Evolutionary conservation across 2,888 invertebrate genomes (phyloP).

Genomic region (Drosophila nigricruria): DNA sequence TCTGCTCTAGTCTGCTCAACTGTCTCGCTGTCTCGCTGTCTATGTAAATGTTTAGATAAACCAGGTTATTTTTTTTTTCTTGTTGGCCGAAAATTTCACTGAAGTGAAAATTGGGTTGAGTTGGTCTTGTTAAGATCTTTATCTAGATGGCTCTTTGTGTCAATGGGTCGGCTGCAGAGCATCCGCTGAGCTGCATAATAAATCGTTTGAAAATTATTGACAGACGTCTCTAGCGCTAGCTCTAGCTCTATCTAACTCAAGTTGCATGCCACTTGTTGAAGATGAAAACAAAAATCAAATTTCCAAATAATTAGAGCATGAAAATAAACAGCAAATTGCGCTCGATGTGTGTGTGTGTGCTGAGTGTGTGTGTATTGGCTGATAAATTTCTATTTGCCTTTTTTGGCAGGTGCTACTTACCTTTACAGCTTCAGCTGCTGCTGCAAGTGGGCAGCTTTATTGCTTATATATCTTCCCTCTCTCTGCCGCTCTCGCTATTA

Average conservation of each 20-base stretch:
- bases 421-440: constrained; percentile 44
- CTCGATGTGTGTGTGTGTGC: constrained; percentile 14
- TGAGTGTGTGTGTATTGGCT: constrained; percentile 27
- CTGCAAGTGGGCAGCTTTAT: constrained; percentile 52
- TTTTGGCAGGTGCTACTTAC: constrained; percentile 70
- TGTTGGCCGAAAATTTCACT: constrained; percentile 63
- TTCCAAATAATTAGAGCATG: constrained; percentile 81
- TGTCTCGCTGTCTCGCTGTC: background rate
- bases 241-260: constrained; percentile 3
- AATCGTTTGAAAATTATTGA: constrained; percentile 31
- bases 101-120: constrained; percentile 74
- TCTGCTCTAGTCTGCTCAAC: background rate
- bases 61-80: constrained; percentile 65
- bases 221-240: background rate
- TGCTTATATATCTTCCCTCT: constrained; percentile 5
- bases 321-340: constrained; percentile 75
- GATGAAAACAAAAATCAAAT: constrained; percentile 60
- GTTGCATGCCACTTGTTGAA: constrained; percentile 52
- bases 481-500: constrained; percentile 31
- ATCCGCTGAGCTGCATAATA: constrained; percentile 1
- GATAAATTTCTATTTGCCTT: constrained; percentile 75
- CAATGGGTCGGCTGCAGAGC: constrained; percentile 41
- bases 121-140: constrained; percentile 27
- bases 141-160: constrained; percentile 54
- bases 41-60: constrained; percentile 71